These are phyloP conservation scores for Dendrolimus kikuchii DNA, from an alignment of 1,140 invertebrate genomes.

Conservation along the genomic window DNA sequence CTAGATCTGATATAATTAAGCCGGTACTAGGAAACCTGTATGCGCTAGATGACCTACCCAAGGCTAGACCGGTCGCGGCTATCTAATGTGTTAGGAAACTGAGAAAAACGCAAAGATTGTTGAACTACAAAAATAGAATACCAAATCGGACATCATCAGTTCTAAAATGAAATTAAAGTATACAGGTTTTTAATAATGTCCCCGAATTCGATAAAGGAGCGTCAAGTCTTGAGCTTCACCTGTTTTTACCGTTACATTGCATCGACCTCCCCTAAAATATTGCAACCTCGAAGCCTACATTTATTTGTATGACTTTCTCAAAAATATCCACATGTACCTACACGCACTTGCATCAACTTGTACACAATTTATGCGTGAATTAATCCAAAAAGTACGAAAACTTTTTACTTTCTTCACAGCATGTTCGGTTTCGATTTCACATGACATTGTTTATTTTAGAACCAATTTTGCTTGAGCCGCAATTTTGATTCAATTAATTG, in stretches of 20 bases:
- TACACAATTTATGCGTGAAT: slow-evolving; percentile 12
- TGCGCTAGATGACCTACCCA: no score
- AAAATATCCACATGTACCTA: slow-evolving; percentile 2
- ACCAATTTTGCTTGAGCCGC: not conserved
- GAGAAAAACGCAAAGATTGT: slow-evolving; percentile 1
- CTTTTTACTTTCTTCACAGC: not conserved
- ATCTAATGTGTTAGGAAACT: no score
- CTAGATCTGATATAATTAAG: no score
- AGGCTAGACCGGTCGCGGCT: no score
- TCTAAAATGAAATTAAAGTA: not conserved
- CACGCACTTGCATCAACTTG: not conserved
- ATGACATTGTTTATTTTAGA: not conserved
- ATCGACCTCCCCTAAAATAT: slow-evolving; percentile 44
- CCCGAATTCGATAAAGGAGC: slow-evolving; percentile 14
- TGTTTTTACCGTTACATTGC: slow-evolving; percentile 35
- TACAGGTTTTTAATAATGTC: slow-evolving; percentile 14
- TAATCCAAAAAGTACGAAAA: not conserved
- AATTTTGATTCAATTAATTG: no score
- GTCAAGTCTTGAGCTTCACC: slow-evolving; percentile 18
- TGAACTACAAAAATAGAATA: slow-evolving; percentile 8
- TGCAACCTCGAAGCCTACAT: slow-evolving; percentile 46
- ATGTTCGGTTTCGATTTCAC: slow-evolving; percentile 13
- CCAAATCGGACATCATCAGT: slow-evolving; percentile 1
- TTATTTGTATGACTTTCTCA: slow-evolving; percentile 43
- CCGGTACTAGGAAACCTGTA: no score